Evolutionary conservation across 1,140 invertebrate genomes (phyloP).

Genomic region (Epicauta chinensis): DNA sequence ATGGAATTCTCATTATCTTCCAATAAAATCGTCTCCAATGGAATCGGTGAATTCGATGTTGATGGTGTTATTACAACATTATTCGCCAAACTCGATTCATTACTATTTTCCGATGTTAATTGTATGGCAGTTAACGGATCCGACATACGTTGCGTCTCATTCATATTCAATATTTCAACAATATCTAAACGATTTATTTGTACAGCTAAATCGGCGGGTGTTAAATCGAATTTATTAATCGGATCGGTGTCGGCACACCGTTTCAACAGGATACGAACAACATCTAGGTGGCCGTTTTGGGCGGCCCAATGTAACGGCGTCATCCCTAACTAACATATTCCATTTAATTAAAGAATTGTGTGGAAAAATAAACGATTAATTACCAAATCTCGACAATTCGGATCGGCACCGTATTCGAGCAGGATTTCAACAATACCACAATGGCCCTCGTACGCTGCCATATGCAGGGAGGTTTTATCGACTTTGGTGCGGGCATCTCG

Average conservation of each 20-base stretch:
- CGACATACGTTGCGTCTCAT: conserved; percentile 33
- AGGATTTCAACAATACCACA: conserved; percentile 68
- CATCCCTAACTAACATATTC: conserved; percentile 69
- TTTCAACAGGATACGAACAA: conserved; percentile 63
- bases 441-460: conserved; percentile 82
- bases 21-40: conserved; percentile 17
- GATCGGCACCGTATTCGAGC: conserved; percentile 68
- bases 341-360: neutral
- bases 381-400: conserved; percentile 81
- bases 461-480: conserved; percentile 82
- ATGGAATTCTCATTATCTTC: conserved; percentile 22
- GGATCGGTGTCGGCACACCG: conserved; percentile 62
- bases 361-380: conserved; percentile 11
- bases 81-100: neutral
- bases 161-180: conserved; percentile 51
- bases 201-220: conserved; percentile 69
- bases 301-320: conserved; percentile 93
- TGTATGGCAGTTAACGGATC: conserved; percentile 20
- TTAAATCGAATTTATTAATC: conserved; percentile 79
- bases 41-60: neutral
- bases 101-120: conserved; percentile 3
- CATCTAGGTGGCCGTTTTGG: conserved; percentile 68
- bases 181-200: conserved; percentile 58
- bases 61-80: neutral
- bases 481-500: conserved; percentile 88